A percentile compares a stretch with the other conserved stretches of the same genome.
Conservation (phyloP, 2,113 vertebrate species). For the Chamaea fasciata region DNA sequence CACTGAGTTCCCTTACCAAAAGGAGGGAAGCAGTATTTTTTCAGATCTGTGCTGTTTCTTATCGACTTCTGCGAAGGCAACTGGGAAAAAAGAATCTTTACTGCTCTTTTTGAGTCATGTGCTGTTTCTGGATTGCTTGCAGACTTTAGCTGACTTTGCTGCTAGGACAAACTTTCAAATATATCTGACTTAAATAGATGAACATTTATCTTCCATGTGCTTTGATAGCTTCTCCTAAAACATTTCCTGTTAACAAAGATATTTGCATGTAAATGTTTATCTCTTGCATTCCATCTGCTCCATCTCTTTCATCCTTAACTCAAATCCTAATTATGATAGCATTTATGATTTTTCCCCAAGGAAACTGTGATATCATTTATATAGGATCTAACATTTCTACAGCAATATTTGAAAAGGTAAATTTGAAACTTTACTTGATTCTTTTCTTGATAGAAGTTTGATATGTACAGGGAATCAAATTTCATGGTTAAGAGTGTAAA, state of each 20-base stretch:
- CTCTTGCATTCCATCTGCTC: slow-evolving; percentile 7
- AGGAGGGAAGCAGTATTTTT: neutral
- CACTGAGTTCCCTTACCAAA: neutral
- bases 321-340: neutral
- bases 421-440: neutral
- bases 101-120: neutral
- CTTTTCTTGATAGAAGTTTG: neutral
- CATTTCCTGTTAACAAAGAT: slow-evolving; percentile 10
- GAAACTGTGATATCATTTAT: neutral
- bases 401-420: neutral
- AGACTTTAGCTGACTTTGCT: slow-evolving; percentile 1
- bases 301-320: slow-evolving; percentile 9
- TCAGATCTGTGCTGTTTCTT: neutral
- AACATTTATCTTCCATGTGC: neutral
- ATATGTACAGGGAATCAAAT: neutral
- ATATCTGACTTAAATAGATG: neutral
- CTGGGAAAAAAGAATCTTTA: neutral
- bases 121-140: neutral
- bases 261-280: slow-evolving; percentile 36
- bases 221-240: slow-evolving; percentile 4
- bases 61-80: neutral
- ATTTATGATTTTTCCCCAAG: neutral
- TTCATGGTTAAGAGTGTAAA: neutral
- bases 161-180: neutral
- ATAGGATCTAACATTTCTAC: neutral